These are phyloP conservation scores for Halcyon senegalensis DNA, from an alignment of 2,113 vertebrate genomes.

Conservation along the genomic window DNA sequence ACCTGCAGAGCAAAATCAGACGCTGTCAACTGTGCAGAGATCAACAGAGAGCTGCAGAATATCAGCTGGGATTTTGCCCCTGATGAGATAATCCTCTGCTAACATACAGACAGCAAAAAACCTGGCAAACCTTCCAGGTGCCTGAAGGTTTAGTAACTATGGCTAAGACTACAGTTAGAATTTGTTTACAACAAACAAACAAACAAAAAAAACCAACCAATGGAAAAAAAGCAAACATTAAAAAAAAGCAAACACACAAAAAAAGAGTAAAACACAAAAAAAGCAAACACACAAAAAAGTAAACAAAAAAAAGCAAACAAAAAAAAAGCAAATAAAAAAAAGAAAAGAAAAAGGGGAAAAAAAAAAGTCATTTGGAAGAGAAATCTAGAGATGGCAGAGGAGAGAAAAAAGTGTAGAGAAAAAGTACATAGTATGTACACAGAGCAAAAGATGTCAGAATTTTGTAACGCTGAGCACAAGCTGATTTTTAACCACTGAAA, in stretches of 20 bases:
- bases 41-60: background rate
- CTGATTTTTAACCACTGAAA: background rate
- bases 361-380: background rate
- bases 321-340: no score
- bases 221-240: no score
- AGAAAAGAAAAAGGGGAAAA: no score
- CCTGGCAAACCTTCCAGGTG: background rate
- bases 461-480: background rate
- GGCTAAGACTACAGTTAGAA: background rate
- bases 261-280: no score
- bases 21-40: background rate
- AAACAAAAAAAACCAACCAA: no score
- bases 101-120: background rate
- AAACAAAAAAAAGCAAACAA: no score
- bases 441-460: background rate
- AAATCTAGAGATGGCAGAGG: background rate
- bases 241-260: no score
- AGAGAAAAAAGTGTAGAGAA: background rate
- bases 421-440: background rate
- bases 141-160: background rate
- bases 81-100: background rate
- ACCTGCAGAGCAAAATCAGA: background rate
- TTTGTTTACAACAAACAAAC: background rate
- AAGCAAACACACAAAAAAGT: no score
- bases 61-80: background rate